A percentile compares a stretch with the other conserved stretches of the same genome.
Conservation (phyloP, 2,888 invertebrate genomes). For the Hypomecis punctinalis region DNA sequence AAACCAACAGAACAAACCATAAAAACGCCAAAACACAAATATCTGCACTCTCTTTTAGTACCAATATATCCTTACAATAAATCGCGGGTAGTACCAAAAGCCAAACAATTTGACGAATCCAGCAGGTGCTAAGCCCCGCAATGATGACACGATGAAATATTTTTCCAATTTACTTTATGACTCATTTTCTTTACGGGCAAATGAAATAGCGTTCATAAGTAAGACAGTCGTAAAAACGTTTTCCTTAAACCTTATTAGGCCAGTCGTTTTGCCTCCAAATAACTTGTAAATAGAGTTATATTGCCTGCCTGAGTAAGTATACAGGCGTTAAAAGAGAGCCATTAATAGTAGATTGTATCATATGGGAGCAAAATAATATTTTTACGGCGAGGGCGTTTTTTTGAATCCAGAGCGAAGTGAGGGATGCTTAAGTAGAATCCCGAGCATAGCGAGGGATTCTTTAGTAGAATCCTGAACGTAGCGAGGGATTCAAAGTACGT, state of each 20-base stretch:
- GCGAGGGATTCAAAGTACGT: too few relatives aligned
- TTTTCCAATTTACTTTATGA: slow-evolving; percentile 40
- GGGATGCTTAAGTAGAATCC: too few relatives aligned
- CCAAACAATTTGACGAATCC: slow-evolving; percentile 28
- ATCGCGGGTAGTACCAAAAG: slow-evolving; percentile 1
- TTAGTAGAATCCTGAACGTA: too few relatives aligned
- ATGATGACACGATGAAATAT: slow-evolving; percentile 34
- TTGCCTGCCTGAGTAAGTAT: slow-evolving; percentile 10
- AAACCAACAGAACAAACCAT: too few relatives aligned
- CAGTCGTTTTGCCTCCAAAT: slow-evolving; percentile 27
- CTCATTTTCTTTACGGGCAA: slow-evolving; percentile 39
- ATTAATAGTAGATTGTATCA: too few relatives aligned
- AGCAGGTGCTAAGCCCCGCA: slow-evolving; percentile 33
- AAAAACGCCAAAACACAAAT: background rate
- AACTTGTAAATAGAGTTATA: slow-evolving; percentile 28
- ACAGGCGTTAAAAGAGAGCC: too few relatives aligned
- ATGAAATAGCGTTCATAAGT: slow-evolving; percentile 41
- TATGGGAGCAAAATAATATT: too few relatives aligned
- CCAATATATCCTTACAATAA: background rate
- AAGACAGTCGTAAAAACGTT: slow-evolving; percentile 37
- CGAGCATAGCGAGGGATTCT: too few relatives aligned
- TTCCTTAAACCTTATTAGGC: slow-evolving; percentile 35
- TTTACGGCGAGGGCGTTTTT: too few relatives aligned
- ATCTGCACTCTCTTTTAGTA: background rate
- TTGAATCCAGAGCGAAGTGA: too few relatives aligned